Evolutionary conservation across 2,113 vertebrate species (phyloP).

Genomic region (Hydrochoerus hydrochaeris): DNA sequence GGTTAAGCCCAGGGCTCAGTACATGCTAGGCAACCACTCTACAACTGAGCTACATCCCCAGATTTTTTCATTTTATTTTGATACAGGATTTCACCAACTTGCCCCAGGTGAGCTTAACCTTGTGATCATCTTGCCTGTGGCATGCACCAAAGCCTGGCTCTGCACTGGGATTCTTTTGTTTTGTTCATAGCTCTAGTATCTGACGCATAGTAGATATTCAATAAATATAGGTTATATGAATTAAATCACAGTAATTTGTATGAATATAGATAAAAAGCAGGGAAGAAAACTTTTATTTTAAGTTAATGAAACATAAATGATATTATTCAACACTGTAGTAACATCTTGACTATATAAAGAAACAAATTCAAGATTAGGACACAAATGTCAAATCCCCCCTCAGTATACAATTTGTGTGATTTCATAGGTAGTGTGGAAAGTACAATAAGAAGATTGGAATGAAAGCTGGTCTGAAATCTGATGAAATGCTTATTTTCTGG

Average conservation of each 20-base stretch:
- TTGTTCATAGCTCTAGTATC: neutral
- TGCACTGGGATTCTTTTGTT: neutral
- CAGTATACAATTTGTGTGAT: neutral
- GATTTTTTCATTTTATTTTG: neutral
- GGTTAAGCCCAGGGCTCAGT: neutral
- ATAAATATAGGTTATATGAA: neutral
- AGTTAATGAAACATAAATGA: slow-evolving; percentile 52
- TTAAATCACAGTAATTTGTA: neutral
- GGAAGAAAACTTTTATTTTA: slow-evolving; percentile 45
- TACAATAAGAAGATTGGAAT: neutral
- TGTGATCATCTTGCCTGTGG: neutral
- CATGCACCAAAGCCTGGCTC: neutral
- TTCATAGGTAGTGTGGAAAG: neutral
- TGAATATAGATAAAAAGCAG: neutral
- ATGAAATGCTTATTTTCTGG: slow-evolving; percentile 35
- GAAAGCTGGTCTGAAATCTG: neutral
- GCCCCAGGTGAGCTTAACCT: neutral
- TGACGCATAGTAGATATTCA: neutral
- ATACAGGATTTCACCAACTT: neutral
- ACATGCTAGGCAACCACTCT: neutral
- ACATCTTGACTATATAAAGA: slow-evolving; percentile 2
- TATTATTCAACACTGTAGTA: neutral
- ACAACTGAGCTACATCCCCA: neutral
- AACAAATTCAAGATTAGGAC: slow-evolving; percentile 17
- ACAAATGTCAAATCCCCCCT: neutral